A percentile compares a stretch with the other conserved stretches of the same genome.
Evolutionary conservation across 1,140 invertebrate species (phyloP).

Genomic region (Nixonia krombeini): DNA sequence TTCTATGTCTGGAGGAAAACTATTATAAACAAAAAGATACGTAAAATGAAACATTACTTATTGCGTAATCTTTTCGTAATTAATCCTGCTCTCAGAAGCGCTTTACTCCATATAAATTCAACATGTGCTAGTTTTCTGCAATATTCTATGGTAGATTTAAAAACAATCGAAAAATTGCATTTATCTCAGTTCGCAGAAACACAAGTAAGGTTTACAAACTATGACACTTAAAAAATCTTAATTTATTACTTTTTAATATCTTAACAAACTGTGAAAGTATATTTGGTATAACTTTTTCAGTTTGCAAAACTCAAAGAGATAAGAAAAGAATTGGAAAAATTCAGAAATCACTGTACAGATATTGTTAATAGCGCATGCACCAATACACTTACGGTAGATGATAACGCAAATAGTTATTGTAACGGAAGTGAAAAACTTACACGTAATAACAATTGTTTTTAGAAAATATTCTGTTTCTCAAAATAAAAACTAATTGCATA

Average conservation of each 20-base stretch:
- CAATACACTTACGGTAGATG: slow-evolving; percentile 79
- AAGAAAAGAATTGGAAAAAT: slow-evolving; percentile 73
- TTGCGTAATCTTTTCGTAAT: slow-evolving; percentile 80
- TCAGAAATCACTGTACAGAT: slow-evolving; percentile 75
- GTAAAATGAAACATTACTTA: slow-evolving; percentile 73
- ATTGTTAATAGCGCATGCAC: slow-evolving; percentile 80
- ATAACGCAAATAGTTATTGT: slow-evolving; percentile 75
- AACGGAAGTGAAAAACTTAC: too few relatives aligned
- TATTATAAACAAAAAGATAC: slow-evolving; percentile 79
- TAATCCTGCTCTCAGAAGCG: slow-evolving; percentile 79
- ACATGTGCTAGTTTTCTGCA: slow-evolving; percentile 79
- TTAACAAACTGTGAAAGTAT: too few relatives aligned
- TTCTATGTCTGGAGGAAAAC: slow-evolving; percentile 86
- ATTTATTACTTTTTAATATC: too few relatives aligned
- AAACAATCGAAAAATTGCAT: slow-evolving; percentile 73
- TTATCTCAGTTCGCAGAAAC: slow-evolving; percentile 79
- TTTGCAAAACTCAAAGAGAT: slow-evolving; percentile 73
- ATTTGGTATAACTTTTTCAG: slow-evolving; percentile 47
- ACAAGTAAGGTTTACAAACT: slow-evolving; percentile 69
- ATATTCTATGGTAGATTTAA: slow-evolving; percentile 75
- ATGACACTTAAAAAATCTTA: neutral
- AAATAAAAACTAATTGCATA: too few relatives aligned
- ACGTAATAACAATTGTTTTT: too few relatives aligned
- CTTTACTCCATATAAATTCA: slow-evolving; percentile 78
- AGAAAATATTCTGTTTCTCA: too few relatives aligned